Evolutionary conservation across 2,888 invertebrate species (phyloP), one percentile per base, ranked within the genome.

Genomic region (Andrena haemorrhoa): DNA sequence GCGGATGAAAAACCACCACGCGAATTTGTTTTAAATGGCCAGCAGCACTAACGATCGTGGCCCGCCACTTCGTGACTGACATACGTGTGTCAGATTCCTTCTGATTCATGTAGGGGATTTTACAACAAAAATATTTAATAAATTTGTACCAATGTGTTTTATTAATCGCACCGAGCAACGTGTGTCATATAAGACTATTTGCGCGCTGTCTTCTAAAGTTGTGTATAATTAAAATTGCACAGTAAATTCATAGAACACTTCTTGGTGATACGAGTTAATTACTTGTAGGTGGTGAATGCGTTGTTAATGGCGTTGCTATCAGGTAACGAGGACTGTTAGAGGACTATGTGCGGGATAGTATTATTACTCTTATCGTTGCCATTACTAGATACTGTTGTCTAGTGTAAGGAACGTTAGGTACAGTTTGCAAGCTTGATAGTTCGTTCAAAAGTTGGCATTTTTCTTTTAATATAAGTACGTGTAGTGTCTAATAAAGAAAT

Each of bases 11-110:
- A 69, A 53, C 78, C 47, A 23, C 70, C 23, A 20, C 47, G 70
- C 60, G 76, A 74, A 74, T 84, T 84, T 77, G 74, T 84, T 84
- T 84, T 84, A 84, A 80, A 80, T 68, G 73, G 76, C 66, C 63
- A 66, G 66, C 70, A 69, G 65, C 58, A 33, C 69, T 75, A 83
- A 69, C 83, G 61, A 73, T 65, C 64, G 56, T 31, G 64, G 53
- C 33, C 49, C 16, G 69, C 58, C 56, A 49, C 72, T 79, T 75
- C 65, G 23, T 49, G 70, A 69, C 53, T 72, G 79, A 75, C 79
- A 70, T 76, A 75, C 56, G 60, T 35, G 31, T 7, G 0, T 35
- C 47, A 63, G 26, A 58, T 60, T 26, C 51, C 35, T 20, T 53
- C 41, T 16, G 23, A 49, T 68, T 35, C 47, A 81, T 76, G 53